Percentiles rank a stretch among this genome's conserved stretches.
Conservation (phyloP, 2,113 vertebrate genomes). For the Collichthys lucidus region DNA sequence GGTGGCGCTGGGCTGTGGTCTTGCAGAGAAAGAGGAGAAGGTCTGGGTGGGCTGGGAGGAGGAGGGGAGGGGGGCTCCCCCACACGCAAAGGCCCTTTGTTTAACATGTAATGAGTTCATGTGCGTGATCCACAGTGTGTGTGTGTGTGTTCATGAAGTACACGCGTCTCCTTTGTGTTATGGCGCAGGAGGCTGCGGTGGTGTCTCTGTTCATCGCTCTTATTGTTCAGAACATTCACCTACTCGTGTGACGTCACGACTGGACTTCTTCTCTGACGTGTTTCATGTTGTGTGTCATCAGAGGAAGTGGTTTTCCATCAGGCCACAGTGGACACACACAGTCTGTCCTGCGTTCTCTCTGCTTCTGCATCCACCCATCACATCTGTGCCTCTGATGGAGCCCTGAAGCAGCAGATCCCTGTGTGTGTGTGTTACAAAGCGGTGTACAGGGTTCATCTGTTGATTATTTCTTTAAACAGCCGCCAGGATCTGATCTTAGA, state of each 20-base stretch:
- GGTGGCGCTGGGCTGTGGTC: constrained; percentile 15
- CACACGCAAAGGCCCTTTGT: constrained; percentile 18
- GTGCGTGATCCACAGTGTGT: not conserved
- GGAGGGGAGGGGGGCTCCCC: not conserved
- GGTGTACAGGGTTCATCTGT: too few relatives aligned
- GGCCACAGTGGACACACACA: not conserved
- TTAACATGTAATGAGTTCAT: not conserved
- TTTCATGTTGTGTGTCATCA: too few relatives aligned
- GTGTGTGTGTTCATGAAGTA: not conserved
- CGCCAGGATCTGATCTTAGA: too few relatives aligned
- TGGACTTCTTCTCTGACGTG: not conserved
- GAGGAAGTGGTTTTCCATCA: not conserved
- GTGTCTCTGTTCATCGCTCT: not conserved
- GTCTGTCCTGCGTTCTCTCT: not conserved
- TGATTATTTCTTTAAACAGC: too few relatives aligned
- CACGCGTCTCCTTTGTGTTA: constrained; percentile 23
- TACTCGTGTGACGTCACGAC: not conserved
- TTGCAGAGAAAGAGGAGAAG: not conserved
- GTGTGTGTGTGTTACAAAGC: too few relatives aligned
- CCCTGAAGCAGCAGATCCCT: too few relatives aligned
- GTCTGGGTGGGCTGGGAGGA: constrained; percentile 29
- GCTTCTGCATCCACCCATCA: not conserved
- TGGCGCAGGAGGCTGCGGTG: constrained; percentile 10
- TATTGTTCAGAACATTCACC: not conserved
- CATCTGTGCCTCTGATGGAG: too few relatives aligned